Conservation (phyloP, 2,113 vertebrate species). For the Scomber scombrus region DNA sequence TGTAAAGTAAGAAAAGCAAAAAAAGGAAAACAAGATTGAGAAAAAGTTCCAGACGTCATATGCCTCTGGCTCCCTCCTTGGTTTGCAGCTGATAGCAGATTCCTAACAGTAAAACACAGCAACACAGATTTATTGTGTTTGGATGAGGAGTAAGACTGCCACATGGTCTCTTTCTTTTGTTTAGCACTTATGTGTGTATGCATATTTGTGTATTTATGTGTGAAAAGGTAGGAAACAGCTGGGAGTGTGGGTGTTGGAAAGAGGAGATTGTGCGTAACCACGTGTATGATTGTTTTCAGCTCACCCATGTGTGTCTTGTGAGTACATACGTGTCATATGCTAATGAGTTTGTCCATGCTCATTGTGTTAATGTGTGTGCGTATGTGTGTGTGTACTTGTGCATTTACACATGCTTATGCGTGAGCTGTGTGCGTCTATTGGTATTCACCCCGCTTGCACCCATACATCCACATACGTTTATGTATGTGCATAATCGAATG, state of each 20-base stretch:
- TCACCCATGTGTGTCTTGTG: slow-evolving; percentile 38
- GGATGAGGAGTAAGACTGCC: slow-evolving; percentile 63
- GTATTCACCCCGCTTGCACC: slow-evolving; percentile 23
- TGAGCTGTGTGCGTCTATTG: slow-evolving; percentile 14
- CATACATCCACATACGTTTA: slow-evolving; percentile 50
- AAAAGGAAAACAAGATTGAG: slow-evolving; percentile 44
- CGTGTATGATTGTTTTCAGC: slow-evolving; percentile 52
- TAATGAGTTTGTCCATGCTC: slow-evolving; percentile 56
- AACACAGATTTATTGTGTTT: slow-evolving; percentile 64
- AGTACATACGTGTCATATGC: slow-evolving; percentile 42
- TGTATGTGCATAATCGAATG: slow-evolving; percentile 47
- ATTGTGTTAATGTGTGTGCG: slow-evolving; percentile 15
- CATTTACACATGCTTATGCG: slow-evolving; percentile 37
- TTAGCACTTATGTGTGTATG: slow-evolving; percentile 2
- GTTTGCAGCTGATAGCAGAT: slow-evolving; percentile 66
- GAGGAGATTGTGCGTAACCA: slow-evolving; percentile 44
- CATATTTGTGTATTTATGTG: slow-evolving; percentile 16
- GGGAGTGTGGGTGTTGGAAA: slow-evolving; percentile 47
- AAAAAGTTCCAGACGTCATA: slow-evolving; percentile 48
- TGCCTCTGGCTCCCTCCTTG: slow-evolving; percentile 48
- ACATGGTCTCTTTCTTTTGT: slow-evolving; percentile 54
- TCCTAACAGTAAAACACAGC: slow-evolving; percentile 54
- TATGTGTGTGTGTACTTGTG: slow-evolving; percentile 21
- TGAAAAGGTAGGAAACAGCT: slow-evolving; percentile 62
- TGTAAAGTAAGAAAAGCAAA: slow-evolving; percentile 56